Percentiles rank a stretch among this genome's conserved stretches.
Evolutionary conservation across 2,888 invertebrate species (phyloP).

Genomic region (Diabrotica balteata): DNA sequence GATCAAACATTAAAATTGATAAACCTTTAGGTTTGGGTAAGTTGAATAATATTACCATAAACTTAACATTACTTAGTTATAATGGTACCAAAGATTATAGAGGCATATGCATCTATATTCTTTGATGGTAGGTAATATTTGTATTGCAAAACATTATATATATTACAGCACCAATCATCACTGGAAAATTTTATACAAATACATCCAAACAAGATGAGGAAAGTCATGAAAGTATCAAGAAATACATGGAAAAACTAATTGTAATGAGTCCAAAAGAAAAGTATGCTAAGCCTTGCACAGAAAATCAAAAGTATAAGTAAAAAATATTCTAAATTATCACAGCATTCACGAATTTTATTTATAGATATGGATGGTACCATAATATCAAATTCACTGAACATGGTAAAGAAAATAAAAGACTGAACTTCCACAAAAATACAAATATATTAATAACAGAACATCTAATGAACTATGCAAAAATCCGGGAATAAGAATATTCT

Average conservation of each 20-base stretch:
- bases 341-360: constrained; percentile 19
- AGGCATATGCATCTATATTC: too few relatives aligned
- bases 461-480: constrained; percentile 54
- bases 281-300: constrained; percentile 52
- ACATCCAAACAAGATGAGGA: constrained; percentile 39
- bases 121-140: too few relatives aligned
- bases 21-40: constrained; percentile 44
- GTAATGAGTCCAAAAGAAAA: constrained; percentile 51
- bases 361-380: constrained; percentile 60
- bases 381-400: constrained; percentile 12
- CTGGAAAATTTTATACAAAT: constrained; percentile 54
- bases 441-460: constrained; percentile 54
- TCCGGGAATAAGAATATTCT: constrained; percentile 46
- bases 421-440: constrained; percentile 62
- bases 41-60: constrained; percentile 1
- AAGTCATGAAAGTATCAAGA: constrained; percentile 43
- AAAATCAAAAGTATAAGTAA: constrained; percentile 55
- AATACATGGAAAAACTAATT: constrained; percentile 50
- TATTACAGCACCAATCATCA: constrained; percentile 50
- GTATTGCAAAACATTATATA: background rate
- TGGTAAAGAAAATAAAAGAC: constrained; percentile 50
- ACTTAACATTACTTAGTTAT: too few relatives aligned
- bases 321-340: background rate
- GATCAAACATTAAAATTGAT: constrained; percentile 47
- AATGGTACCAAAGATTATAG: too few relatives aligned